These are phyloP conservation scores for Platalea minor DNA, from an alignment of 2,797 vertebrate genomes.

Conservation along the genomic window DNA sequence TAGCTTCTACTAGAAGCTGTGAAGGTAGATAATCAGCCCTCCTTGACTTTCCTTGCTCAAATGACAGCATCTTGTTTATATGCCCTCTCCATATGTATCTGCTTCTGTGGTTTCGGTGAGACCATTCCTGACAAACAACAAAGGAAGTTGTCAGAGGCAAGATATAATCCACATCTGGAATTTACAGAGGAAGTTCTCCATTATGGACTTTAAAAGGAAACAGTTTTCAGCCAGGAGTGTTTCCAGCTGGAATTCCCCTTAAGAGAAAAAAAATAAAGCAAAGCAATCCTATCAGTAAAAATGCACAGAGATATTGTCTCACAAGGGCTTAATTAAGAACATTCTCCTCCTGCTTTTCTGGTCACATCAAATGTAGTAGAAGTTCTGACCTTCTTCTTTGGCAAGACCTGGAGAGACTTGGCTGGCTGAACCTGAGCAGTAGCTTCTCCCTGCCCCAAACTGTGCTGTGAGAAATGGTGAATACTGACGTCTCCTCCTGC, in stretches of 20 bases:
- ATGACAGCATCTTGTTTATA: background rate
- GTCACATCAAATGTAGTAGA: background rate
- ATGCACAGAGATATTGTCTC: background rate
- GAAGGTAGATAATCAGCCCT: background rate
- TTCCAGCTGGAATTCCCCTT: background rate
- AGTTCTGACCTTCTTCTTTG: constrained; percentile 2
- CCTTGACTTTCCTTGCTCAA: background rate
- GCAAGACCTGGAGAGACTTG: background rate
- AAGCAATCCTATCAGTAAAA: background rate
- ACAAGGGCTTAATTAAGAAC: background rate
- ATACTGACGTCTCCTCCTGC: background rate
- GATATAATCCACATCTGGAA: background rate
- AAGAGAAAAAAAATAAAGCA: background rate
- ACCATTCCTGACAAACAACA: background rate
- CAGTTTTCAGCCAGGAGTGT: background rate
- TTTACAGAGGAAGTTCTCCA: background rate
- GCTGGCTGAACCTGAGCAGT: background rate
- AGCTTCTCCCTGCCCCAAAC: background rate
- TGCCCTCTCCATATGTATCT: background rate
- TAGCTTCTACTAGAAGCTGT: background rate
- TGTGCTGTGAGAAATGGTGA: background rate
- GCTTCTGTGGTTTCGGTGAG: background rate
- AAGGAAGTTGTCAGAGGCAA: background rate
- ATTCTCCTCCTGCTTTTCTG: background rate
- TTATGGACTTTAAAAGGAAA: background rate